Base-by-base conservation (phyloP, 2,113 vertebrate species). In the Salvelinus namaycush region DNA sequence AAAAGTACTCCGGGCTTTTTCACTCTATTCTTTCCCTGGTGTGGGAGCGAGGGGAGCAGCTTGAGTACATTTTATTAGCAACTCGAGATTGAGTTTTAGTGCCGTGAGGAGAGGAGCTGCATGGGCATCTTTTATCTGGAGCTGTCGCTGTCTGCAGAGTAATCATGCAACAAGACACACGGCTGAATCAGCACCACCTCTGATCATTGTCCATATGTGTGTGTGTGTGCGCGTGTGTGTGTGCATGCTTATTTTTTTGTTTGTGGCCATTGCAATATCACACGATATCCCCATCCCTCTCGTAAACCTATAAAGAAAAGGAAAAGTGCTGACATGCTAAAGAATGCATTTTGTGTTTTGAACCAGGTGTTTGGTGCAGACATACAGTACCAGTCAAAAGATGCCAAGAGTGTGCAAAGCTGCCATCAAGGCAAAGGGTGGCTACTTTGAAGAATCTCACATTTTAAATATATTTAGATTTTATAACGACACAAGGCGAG, bases 181-280 rank as follows among this genome's bases (percentile, higher is more conserved):
- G 26, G 78, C 87, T 81, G 85, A 88, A 57, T 85, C 79, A 82
- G 87, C 88, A 76, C 59, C 57, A 77, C 27, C 54, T 74, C 70
- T 39, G 80, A 65, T 76, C 78, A 77, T 74, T 44, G 62, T n/a
- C 64, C n/a, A 39, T 2, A n/a, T 26, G 70, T 67, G 62, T 26
- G 62, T 66, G 18, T 27, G 29, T 64, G 20, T 31, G 59, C 31
- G 39, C 16, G 76, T 26, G 16, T 66, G 60, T 44, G 5, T 34
- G 34, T 39, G 54, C 18, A 60, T 66, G 54, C 14, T 39, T 1
- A 62, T 16, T 34, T n/a, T 27, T 1, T 71, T 20, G 68, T 70
- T 27, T 73, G 48, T 72, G 8, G 29, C 51, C 51, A 16, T 27
- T 34, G 24, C 51, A 72, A 72, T 60, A 72, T 72, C 54, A 60